Evolutionary conservation across 1,140 invertebrate genomes (phyloP).

Genomic region (Laupala kohalensis): DNA sequence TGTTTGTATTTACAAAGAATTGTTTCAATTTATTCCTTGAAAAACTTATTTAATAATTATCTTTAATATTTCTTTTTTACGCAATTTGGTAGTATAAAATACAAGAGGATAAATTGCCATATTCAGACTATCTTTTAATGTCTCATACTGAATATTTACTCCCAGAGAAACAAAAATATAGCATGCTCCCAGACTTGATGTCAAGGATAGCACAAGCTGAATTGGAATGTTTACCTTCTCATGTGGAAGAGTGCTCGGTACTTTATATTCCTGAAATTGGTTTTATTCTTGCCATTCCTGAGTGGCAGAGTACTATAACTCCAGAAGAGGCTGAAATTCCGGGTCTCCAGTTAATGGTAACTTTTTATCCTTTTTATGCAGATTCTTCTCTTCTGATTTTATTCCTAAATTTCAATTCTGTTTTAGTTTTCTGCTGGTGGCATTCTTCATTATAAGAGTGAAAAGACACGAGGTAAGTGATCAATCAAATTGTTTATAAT

Average conservation of each 20-base stretch:
- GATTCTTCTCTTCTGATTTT: constrained; percentile 13
- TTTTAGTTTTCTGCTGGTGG: background rate
- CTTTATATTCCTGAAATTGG: constrained; percentile 71
- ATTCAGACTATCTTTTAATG: constrained; percentile 19
- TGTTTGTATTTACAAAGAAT: background rate
- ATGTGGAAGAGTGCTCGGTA: constrained; percentile 55
- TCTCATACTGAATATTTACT: constrained; percentile 1
- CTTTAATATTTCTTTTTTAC: background rate
- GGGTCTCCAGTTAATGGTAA: constrained; percentile 57
- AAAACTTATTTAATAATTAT: background rate
- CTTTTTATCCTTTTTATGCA: no score
- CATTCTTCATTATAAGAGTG: background rate
- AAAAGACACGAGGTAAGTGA: background rate
- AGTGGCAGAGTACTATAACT: constrained; percentile 38
- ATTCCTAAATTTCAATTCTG: background rate
- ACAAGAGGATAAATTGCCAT: no score
- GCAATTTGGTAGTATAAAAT: no score
- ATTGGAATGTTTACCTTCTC: constrained; percentile 45
- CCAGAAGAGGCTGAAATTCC: constrained; percentile 39
- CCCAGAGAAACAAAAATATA: constrained; percentile 10
- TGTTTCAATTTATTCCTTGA: background rate
- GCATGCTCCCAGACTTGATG: constrained; percentile 39
- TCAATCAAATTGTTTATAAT: background rate
- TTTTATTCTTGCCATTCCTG: constrained; percentile 55
- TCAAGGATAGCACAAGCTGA: constrained; percentile 53